These are phyloP conservation scores for Acanthacorydalis orientalis DNA, from an alignment of 2,888 invertebrate species.

Conservation along the genomic window DNA sequence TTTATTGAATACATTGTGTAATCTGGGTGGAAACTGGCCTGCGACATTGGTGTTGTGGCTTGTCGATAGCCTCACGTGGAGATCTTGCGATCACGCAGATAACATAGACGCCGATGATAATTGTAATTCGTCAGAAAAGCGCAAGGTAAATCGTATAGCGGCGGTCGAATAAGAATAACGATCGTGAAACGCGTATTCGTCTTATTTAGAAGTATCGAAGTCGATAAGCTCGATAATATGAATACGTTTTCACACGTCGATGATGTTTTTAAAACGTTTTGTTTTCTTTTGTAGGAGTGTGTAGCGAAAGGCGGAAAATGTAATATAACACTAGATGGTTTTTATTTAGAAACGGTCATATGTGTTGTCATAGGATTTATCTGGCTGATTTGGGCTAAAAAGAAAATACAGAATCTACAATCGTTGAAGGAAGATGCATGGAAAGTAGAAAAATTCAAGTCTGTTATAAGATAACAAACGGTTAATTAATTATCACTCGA, in stretches of 20 bases:
- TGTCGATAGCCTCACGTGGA: slow-evolving; percentile 76
- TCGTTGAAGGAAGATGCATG: slow-evolving; percentile 45
- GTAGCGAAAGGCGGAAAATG: slow-evolving; percentile 51
- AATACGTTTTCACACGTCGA: slow-evolving; percentile 2
- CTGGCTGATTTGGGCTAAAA: slow-evolving; percentile 67
- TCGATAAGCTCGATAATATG: not conserved
- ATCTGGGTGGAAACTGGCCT: slow-evolving; percentile 98
- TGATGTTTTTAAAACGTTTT: not conserved
- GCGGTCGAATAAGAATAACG: not conserved
- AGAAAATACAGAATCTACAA: slow-evolving; percentile 54
- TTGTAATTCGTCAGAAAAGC: slow-evolving; percentile 43
- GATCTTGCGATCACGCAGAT: slow-evolving; percentile 39
- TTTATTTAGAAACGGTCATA: slow-evolving; percentile 67
- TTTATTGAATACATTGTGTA: slow-evolving; percentile 83
- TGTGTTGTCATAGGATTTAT: slow-evolving; percentile 64
- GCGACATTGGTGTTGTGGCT: slow-evolving; percentile 79
- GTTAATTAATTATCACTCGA: too few relatives aligned
- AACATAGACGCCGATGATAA: slow-evolving; percentile 33
- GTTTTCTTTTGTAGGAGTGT: slow-evolving; percentile 40
- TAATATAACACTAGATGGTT: slow-evolving; percentile 63
- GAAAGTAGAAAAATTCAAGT: slow-evolving; percentile 31
- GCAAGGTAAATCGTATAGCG: slow-evolving; percentile 36
- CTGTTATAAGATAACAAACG: too few relatives aligned
- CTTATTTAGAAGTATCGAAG: too few relatives aligned
- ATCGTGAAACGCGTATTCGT: too few relatives aligned